Evolutionary conservation across 2,113 vertebrate genomes (phyloP), one percentile per base, ranked within the genome.

Genomic region (Peromyscus polionotus): DNA sequence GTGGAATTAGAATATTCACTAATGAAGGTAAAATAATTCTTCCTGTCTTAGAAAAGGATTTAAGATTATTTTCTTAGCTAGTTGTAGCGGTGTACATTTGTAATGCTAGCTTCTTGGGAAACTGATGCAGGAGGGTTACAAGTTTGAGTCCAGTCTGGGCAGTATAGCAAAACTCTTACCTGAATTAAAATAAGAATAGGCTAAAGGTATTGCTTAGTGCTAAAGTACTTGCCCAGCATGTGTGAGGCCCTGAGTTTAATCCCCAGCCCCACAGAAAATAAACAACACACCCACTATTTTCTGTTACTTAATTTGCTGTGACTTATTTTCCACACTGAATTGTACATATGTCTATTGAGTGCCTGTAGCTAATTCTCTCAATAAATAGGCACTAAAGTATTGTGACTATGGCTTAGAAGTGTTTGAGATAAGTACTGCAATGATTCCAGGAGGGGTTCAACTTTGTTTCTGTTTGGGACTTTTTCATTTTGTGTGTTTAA

Each of bases 401-500:
- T 75, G 84, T 87, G 93, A 57, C 83, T 94, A 45, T 67, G 20
- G 4, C n/a, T 90, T 94, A 6, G 6, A 59, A 57, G 11, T 63
- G 75, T 72, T 83, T 54, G 12, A 84, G 14, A 81, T 57, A 95
- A 90, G 80, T 70, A 81, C 80, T 45, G 59, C 16, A 70, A 42
- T 61, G 26, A 88, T 80, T 10, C 31, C 70, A 68, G 73, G 33
- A 77, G 48, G 17, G 13, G 8, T 63, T 88, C 28, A 88, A 48
- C 19, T 76, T 67, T 96, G 54, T 96, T 97, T 94, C 42, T 94
- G 31, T 95, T 87, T 91, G 7, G 5, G 0, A 17, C 45, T 93
- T 72, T 90, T 86, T 8, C 24, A 79, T 92, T 85, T 95, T 76
- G 14, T 76, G 90, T 94, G 61, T 85, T 95, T 93, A 28, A 45